Conservation (phyloP, 2,888 invertebrate species). For the Magallana nippona region DNA sequence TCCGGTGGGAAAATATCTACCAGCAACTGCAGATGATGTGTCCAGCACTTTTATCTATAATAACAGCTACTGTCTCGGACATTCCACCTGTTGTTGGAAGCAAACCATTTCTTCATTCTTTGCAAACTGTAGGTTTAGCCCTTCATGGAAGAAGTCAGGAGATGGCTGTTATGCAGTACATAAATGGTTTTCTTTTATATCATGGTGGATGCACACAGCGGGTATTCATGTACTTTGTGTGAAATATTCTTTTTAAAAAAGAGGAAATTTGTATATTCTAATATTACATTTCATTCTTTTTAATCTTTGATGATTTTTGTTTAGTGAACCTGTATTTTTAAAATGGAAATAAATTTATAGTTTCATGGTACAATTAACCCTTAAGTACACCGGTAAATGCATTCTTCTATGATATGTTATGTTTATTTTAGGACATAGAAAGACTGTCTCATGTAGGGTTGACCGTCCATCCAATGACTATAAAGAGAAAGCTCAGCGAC, state of each 20-base stretch:
- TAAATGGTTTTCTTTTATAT: conserved; percentile 23
- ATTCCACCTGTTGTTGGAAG: background rate
- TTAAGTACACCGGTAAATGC: background rate
- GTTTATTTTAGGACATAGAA: conserved; percentile 36
- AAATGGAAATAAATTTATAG: too few relatives aligned
- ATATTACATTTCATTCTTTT: too few relatives aligned
- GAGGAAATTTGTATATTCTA: too few relatives aligned
- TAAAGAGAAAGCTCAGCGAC: background rate
- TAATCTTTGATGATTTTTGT: too few relatives aligned
- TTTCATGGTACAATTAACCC: too few relatives aligned
- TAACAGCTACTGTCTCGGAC: conserved; percentile 7
- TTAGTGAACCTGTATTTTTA: too few relatives aligned
- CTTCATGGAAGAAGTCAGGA: conserved; percentile 28
- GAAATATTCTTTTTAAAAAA: too few relatives aligned
- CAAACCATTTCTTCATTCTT: conserved; percentile 18
- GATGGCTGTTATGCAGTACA: conserved; percentile 29
- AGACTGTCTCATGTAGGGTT: conserved; percentile 23
- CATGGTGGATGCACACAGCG: conserved; percentile 35
- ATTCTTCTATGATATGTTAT: background rate
- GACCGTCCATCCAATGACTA: conserved; percentile 15
- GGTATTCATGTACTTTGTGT: background rate
- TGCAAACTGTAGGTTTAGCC: background rate
- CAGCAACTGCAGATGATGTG: background rate
- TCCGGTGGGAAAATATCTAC: conserved; percentile 5
- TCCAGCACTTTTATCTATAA: conserved; percentile 11